Evolutionary conservation across 2,797 vertebrate species (phyloP).

Genomic region (Propithecus perrieri): DNA sequence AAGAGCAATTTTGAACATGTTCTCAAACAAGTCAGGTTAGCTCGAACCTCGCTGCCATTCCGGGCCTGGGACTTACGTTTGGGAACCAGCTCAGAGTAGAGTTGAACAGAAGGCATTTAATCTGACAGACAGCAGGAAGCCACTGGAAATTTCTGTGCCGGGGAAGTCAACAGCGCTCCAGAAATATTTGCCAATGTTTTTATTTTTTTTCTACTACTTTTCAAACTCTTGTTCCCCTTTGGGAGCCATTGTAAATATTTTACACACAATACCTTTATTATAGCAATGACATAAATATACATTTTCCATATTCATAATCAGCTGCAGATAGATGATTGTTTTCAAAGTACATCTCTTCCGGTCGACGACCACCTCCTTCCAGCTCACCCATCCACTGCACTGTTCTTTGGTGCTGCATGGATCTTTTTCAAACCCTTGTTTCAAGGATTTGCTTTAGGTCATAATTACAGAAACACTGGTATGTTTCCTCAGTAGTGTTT

Average conservation of each 20-base stretch:
- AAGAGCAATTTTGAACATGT: background rate
- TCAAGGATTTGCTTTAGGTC: conserved; percentile 47
- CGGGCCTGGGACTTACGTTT: background rate
- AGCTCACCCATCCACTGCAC: background rate
- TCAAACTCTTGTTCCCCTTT: background rate
- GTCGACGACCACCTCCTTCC: background rate
- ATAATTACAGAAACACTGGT: conserved; percentile 40
- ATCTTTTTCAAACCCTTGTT: background rate
- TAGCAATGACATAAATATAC: background rate
- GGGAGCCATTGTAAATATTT: background rate
- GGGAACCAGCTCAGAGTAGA: background rate
- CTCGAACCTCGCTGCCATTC: background rate
- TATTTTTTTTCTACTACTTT: background rate
- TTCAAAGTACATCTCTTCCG: background rate
- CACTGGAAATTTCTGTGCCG: background rate
- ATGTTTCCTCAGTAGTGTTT: conserved; percentile 9
- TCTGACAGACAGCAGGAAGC: background rate
- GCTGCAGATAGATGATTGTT: no score
- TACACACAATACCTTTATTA: background rate
- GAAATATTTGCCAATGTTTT: conserved; percentile 4
- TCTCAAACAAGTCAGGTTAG: background rate
- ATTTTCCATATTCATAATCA: background rate
- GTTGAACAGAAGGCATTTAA: background rate
- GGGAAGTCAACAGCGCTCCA: background rate
- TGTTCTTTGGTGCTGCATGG: background rate